phyloP scores from a whole-genome alignment of 2,888 invertebrate genomes.

The Oscheius onirici region DNA sequence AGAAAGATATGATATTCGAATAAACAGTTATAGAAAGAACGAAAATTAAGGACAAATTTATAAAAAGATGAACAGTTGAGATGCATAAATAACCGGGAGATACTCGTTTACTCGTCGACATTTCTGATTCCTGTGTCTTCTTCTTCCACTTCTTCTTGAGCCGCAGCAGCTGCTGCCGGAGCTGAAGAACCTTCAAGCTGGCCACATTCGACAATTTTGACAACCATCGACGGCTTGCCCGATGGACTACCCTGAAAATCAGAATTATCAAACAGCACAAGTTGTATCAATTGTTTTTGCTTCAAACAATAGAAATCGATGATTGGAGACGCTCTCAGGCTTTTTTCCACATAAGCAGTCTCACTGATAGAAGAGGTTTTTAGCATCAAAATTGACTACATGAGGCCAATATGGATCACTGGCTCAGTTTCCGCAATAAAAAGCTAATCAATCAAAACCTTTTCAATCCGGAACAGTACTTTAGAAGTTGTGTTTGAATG shows the following conservation, averaged over 20 bases:
- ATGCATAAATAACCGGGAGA: constrained; percentile 19
- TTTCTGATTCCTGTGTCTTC: constrained; percentile 16
- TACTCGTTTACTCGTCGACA: constrained; percentile 23
- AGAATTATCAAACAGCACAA: too few relatives aligned
- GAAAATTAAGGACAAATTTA: not conserved
- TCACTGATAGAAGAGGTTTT: too few relatives aligned
- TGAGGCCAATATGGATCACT: too few relatives aligned
- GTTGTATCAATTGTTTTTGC: not conserved
- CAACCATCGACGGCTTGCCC: constrained; percentile 68
- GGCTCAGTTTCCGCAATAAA: too few relatives aligned
- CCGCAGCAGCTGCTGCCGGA: constrained; percentile 18
- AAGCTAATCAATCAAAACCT: too few relatives aligned
- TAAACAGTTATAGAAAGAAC: not conserved
- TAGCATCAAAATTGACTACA: too few relatives aligned
- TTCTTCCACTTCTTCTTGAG: constrained; percentile 32
- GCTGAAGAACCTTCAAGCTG: constrained; percentile 43
- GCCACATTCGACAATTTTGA: constrained; percentile 65
- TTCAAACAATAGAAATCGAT: too few relatives aligned
- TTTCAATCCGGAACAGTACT: too few relatives aligned
- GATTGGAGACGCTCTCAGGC: too few relatives aligned
- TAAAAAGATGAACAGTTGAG: constrained; percentile 14
- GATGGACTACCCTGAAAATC: constrained; percentile 57
- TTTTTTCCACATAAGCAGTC: too few relatives aligned
- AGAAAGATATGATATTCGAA: not conserved
- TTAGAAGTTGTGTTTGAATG: too few relatives aligned